Evolutionary conservation across 2,888 invertebrate genomes (phyloP).

Genomic region (Philaethria dido): DNA sequence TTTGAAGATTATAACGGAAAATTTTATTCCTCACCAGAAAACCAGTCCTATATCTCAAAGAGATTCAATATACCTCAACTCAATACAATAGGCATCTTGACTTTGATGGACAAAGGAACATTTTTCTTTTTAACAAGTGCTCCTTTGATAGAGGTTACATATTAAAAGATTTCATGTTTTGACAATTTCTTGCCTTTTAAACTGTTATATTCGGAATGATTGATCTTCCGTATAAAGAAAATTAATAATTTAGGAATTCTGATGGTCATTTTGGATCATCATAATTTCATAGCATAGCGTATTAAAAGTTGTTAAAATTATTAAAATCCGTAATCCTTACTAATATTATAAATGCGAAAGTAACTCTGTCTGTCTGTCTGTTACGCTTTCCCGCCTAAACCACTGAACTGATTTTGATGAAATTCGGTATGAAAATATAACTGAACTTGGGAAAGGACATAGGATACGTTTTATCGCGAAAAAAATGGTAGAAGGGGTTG

Average conservation of each 20-base stretch:
- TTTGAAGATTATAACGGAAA: not conserved
- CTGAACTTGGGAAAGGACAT: too few species aligned
- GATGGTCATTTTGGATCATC: too few species aligned
- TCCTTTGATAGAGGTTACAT: slow-evolving; percentile 23
- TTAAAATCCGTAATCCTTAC: too few species aligned
- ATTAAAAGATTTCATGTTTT: slow-evolving; percentile 10
- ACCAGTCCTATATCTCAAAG: slow-evolving; percentile 23
- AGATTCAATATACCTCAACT: slow-evolving; percentile 31
- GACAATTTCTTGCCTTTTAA: slow-evolving; percentile 14
- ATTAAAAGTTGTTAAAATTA: too few species aligned
- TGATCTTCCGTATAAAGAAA: not conserved
- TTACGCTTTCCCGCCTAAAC: too few species aligned
- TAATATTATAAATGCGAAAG: too few species aligned
- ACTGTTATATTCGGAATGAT: not conserved
- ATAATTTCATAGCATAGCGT: too few species aligned
- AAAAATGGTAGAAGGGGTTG: too few species aligned
- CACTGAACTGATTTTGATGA: too few species aligned
- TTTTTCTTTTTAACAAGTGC: slow-evolving; percentile 31
- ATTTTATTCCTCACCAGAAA: slow-evolving; percentile 14
- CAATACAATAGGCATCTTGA: slow-evolving; percentile 35
- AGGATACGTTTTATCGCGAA: too few species aligned
- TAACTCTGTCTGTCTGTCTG: too few species aligned
- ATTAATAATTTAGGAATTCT: not conserved
- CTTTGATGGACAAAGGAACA: slow-evolving; percentile 33
- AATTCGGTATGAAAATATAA: too few species aligned